A percentile compares a stretch with the other conserved stretches of the same genome.
Conservation (phyloP, 2,888 invertebrate genomes). For the Calameuta filiformis region DNA sequence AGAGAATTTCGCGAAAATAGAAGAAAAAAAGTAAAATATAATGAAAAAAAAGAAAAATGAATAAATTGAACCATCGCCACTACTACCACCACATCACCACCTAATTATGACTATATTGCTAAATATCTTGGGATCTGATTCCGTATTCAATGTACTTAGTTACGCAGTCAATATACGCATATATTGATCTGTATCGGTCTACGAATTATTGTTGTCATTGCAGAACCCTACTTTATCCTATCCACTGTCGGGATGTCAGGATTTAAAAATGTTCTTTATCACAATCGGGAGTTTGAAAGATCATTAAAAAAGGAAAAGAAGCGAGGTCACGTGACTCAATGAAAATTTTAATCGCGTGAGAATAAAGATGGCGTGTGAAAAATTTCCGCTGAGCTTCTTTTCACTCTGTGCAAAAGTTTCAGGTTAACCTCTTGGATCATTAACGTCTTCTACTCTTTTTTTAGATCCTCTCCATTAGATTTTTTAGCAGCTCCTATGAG, state of each 20-base stretch:
- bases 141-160: slow-evolving; percentile 64
- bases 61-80: slow-evolving; percentile 1
- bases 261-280: neutral
- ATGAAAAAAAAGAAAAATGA: slow-evolving; percentile 1
- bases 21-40: slow-evolving; percentile 4
- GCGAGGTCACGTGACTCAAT: neutral
- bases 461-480: neutral
- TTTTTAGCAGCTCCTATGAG: neutral
- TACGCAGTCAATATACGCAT: slow-evolving; percentile 60
- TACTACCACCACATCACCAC: slow-evolving; percentile 27
- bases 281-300: too few species aligned
- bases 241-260: neutral
- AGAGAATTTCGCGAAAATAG: neutral
- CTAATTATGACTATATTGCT: slow-evolving; percentile 56
- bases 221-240: neutral
- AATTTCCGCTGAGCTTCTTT: neutral
- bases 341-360: neutral
- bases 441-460: neutral
- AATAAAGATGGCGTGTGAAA: neutral
- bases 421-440: neutral
- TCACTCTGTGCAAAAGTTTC: neutral
- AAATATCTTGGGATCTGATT: slow-evolving; percentile 55
- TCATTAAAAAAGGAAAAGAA: neutral
- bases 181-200: slow-evolving; percentile 46
- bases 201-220: neutral